Base-by-base conservation (phyloP, 1,140 invertebrate genomes). In the Hesperophylax magnus region DNA sequence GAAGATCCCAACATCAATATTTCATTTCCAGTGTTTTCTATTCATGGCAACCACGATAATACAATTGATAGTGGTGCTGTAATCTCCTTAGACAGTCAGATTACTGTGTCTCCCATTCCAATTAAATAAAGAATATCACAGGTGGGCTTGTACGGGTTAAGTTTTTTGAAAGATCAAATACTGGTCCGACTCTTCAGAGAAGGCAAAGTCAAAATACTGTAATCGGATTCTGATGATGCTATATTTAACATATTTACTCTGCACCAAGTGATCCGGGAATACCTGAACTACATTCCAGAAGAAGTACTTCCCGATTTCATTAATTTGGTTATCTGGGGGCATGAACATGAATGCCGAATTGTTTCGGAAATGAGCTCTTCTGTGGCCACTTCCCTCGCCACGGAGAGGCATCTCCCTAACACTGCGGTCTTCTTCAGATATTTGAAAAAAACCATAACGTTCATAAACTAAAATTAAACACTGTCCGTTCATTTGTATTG, bases 1-100 rank as follows among this genome's bases (percentile, higher is more conserved):
- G 94, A 98, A 90, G 98, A 99, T 92, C 94, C 95, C 8, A 98
- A 99, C 90, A 88, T 99, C 2, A 99, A 99, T 88, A 91, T 98
- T 82, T 93, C 93, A 31, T 94, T 98, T 86, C 98, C 97, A 47
- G 90, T 98, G 67, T 96, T 98, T 86, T 95, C 94, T 72, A 97
- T 98, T 86, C 97, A 97, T 91, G 98, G 97, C 83, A 99, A 99
- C 89, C 97, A 98, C 89, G 97, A 99, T 91, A 98, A 99, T 91
- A 97, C 98, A 56, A 95, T 95, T 86, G 97, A 92, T n/a, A 88
- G 88, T 77, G 88, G 87, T 77, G 90, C 90, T 77, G 87, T 92
- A 0, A 92, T 91, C 85, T 93, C 95, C 0, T 89, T 99, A 60
- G 98, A 99, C n/a, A 93, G 92, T 18, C 87, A 94, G 80, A 91